phyloP scores from a whole-genome alignment of 2,797 vertebrate species.

The Coluber constrictor region DNA sequence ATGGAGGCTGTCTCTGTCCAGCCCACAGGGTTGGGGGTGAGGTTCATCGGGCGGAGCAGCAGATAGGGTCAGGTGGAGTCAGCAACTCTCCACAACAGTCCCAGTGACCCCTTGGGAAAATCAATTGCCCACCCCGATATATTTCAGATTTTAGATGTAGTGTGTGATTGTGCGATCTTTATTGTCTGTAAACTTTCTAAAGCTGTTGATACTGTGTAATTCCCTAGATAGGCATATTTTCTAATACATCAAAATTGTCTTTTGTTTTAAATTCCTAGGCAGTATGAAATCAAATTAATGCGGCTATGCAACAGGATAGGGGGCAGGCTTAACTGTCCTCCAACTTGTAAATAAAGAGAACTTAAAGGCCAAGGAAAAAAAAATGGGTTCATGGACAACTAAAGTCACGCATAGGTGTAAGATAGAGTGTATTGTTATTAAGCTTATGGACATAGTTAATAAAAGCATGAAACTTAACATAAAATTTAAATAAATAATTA shows the following conservation, averaged over 20 bases:
- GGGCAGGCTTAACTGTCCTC: neutral
- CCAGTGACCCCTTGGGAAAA: too few relatives aligned
- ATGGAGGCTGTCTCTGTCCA: too few relatives aligned
- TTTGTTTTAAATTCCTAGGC: neutral
- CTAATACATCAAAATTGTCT: neutral
- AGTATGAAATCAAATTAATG: neutral
- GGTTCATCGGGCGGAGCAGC: too few relatives aligned
- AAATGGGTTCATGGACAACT: neutral
- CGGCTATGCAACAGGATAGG: neutral
- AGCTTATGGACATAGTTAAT: neutral
- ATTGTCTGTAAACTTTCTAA: neutral
- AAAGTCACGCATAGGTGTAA: neutral
- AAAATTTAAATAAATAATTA: neutral
- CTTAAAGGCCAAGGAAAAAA: too few relatives aligned
- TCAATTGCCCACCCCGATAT: neutral
- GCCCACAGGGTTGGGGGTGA: too few relatives aligned
- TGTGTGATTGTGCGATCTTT: neutral
- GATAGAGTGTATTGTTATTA: neutral
- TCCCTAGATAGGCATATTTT: neutral
- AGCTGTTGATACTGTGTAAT: rapidly evolving
- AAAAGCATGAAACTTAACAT: neutral
- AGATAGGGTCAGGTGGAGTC: too few relatives aligned
- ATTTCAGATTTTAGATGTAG: neutral
- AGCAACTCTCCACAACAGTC: too few relatives aligned
- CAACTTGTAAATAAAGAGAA: too few relatives aligned